Evolutionary conservation across 2,888 invertebrate genomes (phyloP).

Genomic region (Tiliacea citrago): DNA sequence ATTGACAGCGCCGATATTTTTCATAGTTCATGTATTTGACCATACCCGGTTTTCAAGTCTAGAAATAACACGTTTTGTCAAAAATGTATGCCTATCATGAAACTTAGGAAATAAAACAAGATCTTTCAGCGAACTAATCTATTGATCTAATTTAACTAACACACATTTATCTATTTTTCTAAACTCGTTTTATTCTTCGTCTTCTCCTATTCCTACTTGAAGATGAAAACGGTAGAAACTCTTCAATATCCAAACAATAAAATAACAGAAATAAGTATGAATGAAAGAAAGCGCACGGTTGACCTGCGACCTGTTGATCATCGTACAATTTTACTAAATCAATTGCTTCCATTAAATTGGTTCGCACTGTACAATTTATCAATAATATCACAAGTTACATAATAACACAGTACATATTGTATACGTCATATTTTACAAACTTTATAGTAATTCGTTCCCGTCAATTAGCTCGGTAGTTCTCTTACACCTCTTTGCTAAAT

Average conservation of each 20-base stretch:
- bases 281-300: neutral
- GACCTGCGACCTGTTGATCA: slow-evolving; percentile 6
- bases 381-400: neutral
- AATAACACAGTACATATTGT: neutral
- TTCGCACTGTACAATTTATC: neutral
- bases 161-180: too few species aligned
- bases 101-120: slow-evolving; percentile 12
- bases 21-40: neutral
- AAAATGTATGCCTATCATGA: neutral
- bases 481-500: slow-evolving; percentile 40
- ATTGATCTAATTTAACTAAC: neutral
- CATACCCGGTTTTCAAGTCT: neutral
- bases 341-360: neutral
- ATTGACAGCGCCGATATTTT: neutral
- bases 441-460: slow-evolving; percentile 37
- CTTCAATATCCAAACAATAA: slow-evolving; percentile 19
- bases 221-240: neutral
- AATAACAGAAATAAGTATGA: slow-evolving; percentile 2
- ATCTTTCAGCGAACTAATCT: neutral
- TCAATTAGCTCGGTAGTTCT: slow-evolving; percentile 38
- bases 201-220: neutral
- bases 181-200: too few species aligned
- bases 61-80: neutral
- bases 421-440: slow-evolving; percentile 17
- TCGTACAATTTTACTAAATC: neutral